Conservation (phyloP, 1,140 invertebrate species). For the Drosophila sproati region DNA sequence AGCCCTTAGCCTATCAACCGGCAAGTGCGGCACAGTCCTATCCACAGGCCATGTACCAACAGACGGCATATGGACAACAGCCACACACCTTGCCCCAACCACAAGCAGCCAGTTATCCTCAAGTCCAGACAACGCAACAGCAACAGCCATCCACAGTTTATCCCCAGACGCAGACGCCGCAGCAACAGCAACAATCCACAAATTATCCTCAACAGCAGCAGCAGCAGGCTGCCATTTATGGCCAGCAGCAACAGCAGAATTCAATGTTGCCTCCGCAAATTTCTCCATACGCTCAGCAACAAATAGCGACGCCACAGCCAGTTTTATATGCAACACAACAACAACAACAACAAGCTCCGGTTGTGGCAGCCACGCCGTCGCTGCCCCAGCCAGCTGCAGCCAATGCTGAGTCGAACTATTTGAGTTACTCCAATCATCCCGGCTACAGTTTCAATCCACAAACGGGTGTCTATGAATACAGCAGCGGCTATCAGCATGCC, state of each 20-base stretch:
- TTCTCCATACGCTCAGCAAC: background rate
- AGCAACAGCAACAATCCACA: constrained; percentile 16
- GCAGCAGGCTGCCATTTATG: constrained; percentile 9
- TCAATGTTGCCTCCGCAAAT: background rate
- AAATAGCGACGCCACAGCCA: constrained; percentile 1
- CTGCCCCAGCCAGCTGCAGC: background rate
- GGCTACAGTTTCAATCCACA: constrained; percentile 80
- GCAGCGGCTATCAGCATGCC: constrained; percentile 79
- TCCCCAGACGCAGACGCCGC: constrained; percentile 34
- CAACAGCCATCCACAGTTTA: background rate
- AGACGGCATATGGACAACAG: constrained; percentile 27
- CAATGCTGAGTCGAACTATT: constrained; percentile 35
- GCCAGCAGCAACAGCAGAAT: constrained; percentile 1
- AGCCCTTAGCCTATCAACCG: constrained; percentile 25
- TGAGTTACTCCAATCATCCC: constrained; percentile 76
- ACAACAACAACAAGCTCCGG: background rate
- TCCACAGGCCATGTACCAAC: constrained; percentile 22
- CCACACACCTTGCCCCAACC: constrained; percentile 22
- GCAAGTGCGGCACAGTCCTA: constrained; percentile 21
- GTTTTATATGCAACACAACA: background rate
- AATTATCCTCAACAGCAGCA: constrained; percentile 17
- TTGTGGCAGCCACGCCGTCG: background rate
- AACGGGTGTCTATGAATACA: constrained; percentile 77
- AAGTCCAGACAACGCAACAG: constrained; percentile 38
- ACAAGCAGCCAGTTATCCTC: constrained; percentile 29